These are phyloP conservation scores for Caenorhabditis inopinata DNA, from an alignment of 1,140 invertebrate species.

Conservation along the genomic window DNA sequence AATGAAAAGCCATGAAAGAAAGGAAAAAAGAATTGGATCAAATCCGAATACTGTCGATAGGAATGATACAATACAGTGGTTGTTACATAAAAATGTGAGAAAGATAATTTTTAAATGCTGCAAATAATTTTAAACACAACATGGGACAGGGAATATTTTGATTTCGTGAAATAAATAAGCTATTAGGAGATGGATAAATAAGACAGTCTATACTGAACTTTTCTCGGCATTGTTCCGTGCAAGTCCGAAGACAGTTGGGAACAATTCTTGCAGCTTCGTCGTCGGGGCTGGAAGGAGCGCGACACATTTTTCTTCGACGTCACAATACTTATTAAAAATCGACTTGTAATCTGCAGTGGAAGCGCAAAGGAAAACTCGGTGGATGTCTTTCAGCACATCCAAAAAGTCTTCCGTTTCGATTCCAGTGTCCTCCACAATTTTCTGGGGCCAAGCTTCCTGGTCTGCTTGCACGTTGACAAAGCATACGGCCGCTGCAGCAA, in stretches of 20 bases:
- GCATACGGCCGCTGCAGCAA: constrained; percentile 12
- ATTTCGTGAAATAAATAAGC: too few relatives aligned
- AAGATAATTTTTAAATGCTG: too few relatives aligned
- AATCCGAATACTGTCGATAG: neutral
- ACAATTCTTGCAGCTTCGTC: neutral
- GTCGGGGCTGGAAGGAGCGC: neutral
- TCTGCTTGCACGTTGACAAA: neutral
- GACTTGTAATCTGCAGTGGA: neutral
- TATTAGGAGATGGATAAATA: too few relatives aligned
- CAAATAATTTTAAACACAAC: too few relatives aligned
- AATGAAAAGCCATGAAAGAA: neutral
- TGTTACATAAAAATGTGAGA: too few relatives aligned
- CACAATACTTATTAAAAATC: neutral
- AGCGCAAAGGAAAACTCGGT: neutral
- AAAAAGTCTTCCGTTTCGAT: neutral
- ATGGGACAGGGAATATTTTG: too few relatives aligned
- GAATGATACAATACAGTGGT: too few relatives aligned
- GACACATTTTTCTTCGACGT: neutral
- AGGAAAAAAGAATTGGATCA: neutral
- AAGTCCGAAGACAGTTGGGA: neutral
- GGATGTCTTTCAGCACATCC: neutral
- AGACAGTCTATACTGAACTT: too few relatives aligned
- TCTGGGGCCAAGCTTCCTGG: neutral
- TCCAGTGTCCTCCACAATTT: neutral
- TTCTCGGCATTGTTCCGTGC: neutral